Conservation (phyloP, 2,888 invertebrate species). For the Lasioglossum leucozonium region DNA sequence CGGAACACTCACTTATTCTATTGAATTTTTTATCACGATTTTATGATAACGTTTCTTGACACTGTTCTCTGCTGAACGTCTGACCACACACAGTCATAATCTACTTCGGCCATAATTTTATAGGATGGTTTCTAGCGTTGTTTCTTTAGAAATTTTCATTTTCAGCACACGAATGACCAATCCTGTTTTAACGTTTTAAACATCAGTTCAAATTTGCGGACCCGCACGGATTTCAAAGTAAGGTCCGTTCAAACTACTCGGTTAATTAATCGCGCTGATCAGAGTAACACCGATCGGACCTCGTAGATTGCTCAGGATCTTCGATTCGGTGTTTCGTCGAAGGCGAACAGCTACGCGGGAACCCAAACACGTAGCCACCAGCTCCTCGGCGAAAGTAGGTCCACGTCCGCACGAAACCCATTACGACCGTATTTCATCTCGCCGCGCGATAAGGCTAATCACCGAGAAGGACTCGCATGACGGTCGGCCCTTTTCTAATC, state of each 20-base stretch:
- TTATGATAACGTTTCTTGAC: background rate
- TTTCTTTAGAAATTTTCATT: background rate
- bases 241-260: background rate
- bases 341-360: background rate
- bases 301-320: background rate
- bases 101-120: background rate
- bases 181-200: background rate
- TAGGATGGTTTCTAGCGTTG: background rate
- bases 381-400: slow-evolving; percentile 13
- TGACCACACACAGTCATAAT: background rate
- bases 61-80: background rate
- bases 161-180: background rate
- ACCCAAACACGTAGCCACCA: background rate
- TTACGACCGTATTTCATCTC: slow-evolving; percentile 27
- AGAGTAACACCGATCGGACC: background rate
- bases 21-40: background rate
- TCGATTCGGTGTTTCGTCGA: background rate
- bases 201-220: background rate
- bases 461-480: slow-evolving; percentile 27
- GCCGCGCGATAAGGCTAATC: slow-evolving; percentile 25
- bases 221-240: background rate
- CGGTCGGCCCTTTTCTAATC: slow-evolving; percentile 20
- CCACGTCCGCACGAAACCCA: slow-evolving; percentile 4
- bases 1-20: background rate
- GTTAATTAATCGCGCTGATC: background rate